phyloP scores from a whole-genome alignment of 2,113 vertebrate species.

The Poeciliopsis retropinna region DNA sequence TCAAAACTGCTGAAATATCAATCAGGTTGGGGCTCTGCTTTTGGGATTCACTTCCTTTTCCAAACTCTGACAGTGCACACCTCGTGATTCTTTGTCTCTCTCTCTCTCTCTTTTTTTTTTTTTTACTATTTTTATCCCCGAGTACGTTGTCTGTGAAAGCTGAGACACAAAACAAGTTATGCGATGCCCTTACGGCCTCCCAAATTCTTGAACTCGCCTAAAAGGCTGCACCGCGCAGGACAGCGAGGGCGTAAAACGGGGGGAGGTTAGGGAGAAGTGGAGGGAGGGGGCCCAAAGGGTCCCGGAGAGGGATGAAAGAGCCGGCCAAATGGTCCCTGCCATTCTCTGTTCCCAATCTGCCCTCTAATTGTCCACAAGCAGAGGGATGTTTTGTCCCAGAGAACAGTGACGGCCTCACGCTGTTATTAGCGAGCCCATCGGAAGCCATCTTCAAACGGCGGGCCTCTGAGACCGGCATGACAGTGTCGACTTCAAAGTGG shows the following conservation, averaged over 20 bases:
- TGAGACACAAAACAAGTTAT: constrained; percentile 71
- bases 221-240: constrained; percentile 67
- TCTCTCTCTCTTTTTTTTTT: neutral
- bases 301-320: constrained; percentile 72
- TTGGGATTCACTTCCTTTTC: neutral
- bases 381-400: constrained; percentile 77
- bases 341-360: constrained; percentile 78
- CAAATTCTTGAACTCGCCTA: constrained; percentile 78
- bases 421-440: constrained; percentile 80
- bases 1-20: no score
- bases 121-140: constrained; percentile 57
- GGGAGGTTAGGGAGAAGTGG: neutral
- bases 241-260: constrained; percentile 51
- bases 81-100: constrained; percentile 16
- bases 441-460: constrained; percentile 77
- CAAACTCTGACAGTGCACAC: constrained; percentile 14
- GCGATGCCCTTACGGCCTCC: constrained; percentile 59
- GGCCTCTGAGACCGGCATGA: constrained; percentile 58
- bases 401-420: constrained; percentile 74
- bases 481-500: constrained; percentile 78
- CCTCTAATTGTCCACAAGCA: constrained; percentile 82
- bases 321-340: constrained; percentile 72
- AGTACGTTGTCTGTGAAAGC: constrained; percentile 38
- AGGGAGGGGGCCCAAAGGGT: constrained; percentile 49
- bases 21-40: constrained; percentile 3